Conservation (phyloP, 2,113 vertebrate species). For the Megaleporinus macrocephalus region DNA sequence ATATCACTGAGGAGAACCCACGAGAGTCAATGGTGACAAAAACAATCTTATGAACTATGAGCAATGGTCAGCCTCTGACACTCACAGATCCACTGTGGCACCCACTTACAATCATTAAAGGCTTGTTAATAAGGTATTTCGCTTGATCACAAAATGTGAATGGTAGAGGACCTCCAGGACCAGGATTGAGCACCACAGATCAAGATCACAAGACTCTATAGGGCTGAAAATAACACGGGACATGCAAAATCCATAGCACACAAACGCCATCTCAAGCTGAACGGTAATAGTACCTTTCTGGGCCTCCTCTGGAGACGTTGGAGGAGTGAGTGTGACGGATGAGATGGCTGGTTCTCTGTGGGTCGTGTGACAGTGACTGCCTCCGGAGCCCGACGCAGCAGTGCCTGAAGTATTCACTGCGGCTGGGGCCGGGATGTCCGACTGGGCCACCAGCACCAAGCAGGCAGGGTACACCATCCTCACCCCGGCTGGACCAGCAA, state of each 20-base stretch:
- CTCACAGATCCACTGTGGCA: too few species aligned
- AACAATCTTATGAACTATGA: too few species aligned
- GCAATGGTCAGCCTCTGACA: too few species aligned
- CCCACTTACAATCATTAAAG: too few species aligned
- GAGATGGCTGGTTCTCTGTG: constrained; percentile 97
- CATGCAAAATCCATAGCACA: background rate
- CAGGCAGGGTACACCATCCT: constrained; percentile 98
- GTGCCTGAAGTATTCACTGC: constrained; percentile 88
- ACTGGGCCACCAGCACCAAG: constrained; percentile 95
- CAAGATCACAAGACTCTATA: too few species aligned
- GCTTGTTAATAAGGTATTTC: too few species aligned
- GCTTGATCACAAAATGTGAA: too few species aligned
- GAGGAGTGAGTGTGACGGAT: constrained; percentile 95
- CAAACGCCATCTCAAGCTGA: background rate
- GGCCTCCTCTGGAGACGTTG: constrained; percentile 95
- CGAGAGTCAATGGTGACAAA: too few species aligned
- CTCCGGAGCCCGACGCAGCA: constrained; percentile 87
- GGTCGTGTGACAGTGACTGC: constrained; percentile 95
- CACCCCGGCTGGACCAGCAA: constrained; percentile 84
- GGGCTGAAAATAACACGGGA: background rate
- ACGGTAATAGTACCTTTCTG: constrained; percentile 84
- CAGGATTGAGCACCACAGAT: too few species aligned
- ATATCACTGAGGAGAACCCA: too few species aligned
- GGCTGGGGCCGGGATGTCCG: constrained; percentile 88
- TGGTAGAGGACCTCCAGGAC: too few species aligned